Percentiles rank a stretch among this genome's conserved stretches.
These are phyloP conservation scores for Odontesthes bonariensis DNA, from an alignment of 2,113 vertebrate species.

Conservation along the genomic window DNA sequence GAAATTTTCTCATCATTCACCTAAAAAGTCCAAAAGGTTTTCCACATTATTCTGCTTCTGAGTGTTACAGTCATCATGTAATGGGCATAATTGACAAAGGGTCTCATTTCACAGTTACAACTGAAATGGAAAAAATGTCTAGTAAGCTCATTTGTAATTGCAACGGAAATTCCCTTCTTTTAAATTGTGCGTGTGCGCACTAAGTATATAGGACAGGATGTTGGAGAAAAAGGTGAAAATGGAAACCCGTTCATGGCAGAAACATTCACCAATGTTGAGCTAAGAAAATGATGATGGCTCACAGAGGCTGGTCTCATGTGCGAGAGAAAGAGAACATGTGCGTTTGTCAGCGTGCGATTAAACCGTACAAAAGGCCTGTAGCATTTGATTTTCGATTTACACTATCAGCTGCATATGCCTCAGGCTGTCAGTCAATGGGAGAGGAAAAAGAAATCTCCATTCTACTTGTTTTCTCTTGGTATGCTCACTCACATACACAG, in stretches of 20 bases:
- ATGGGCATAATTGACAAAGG: neutral
- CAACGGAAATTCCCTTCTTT: neutral
- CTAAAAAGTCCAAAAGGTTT: too few relatives aligned
- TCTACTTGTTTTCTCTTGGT: neutral
- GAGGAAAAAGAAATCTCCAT: neutral
- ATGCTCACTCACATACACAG: neutral
- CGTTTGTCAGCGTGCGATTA: slow-evolving; percentile 12
- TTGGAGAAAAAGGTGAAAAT: slow-evolving; percentile 54
- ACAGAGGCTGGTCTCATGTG: slow-evolving; percentile 20
- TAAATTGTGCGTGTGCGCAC: neutral
- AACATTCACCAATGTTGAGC: slow-evolving; percentile 51
- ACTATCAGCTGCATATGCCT: slow-evolving; percentile 47
- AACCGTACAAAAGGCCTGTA: slow-evolving; percentile 28
- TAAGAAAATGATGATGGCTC: slow-evolving; percentile 47
- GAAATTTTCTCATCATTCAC: too few relatives aligned
- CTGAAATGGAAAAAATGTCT: neutral
- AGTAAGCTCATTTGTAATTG: slow-evolving; percentile 7
- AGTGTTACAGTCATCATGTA: too few relatives aligned
- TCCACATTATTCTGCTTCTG: too few relatives aligned
- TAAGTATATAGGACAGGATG: slow-evolving; percentile 6
- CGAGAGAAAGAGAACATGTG: too few relatives aligned
- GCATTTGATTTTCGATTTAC: slow-evolving; percentile 52
- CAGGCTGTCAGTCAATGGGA: slow-evolving; percentile 39
- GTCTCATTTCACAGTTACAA: neutral
- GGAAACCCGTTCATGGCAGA: slow-evolving; percentile 50